Percentiles rank a stretch among this genome's conserved stretches.
phyloP scores from a whole-genome alignment of 2,797 vertebrate genomes.

The Sitta carolinensis region DNA sequence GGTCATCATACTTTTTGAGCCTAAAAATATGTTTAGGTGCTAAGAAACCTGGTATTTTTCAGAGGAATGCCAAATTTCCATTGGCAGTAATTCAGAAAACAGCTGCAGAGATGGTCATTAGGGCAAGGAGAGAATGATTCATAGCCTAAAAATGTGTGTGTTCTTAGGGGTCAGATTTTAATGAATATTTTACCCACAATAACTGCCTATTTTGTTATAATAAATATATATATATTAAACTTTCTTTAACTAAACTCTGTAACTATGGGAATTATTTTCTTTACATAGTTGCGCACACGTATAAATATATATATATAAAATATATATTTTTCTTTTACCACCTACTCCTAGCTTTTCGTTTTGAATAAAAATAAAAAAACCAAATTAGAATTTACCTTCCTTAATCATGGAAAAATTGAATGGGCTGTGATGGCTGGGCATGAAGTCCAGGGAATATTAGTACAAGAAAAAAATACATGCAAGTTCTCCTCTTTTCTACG shows the following conservation, averaged over 20 bases:
- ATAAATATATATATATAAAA: conserved; percentile 87
- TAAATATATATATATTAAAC: conserved; percentile 88
- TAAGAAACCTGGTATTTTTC: conserved; percentile 71
- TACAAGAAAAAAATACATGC: conserved; percentile 52
- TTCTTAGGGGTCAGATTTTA: conserved; percentile 86
- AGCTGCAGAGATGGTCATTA: conserved; percentile 65
- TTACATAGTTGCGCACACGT: conserved; percentile 86
- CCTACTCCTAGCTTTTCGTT: conserved; percentile 85
- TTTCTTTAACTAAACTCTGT: conserved; percentile 90
- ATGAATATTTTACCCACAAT: conserved; percentile 94
- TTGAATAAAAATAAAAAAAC: conserved; percentile 83
- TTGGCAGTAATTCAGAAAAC: conserved; percentile 50
- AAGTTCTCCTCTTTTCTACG: conserved; percentile 81
- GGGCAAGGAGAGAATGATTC: conserved; percentile 77
- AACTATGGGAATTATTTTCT: conserved; percentile 93
- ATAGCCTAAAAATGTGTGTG: conserved; percentile 83
- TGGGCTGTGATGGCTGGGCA: conserved; percentile 66
- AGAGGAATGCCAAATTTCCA: conserved; percentile 75
- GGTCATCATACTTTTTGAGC: conserved; percentile 69
- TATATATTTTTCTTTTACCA: conserved; percentile 85
- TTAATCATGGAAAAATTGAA: conserved; percentile 63
- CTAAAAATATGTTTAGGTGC: conserved; percentile 70
- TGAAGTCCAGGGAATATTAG: conserved; percentile 67
- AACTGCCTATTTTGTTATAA: conserved; percentile 99
- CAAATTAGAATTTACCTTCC: conserved; percentile 76